These are phyloP conservation scores for Todiramphus chloris DNA, from an alignment of 2,113 vertebrate species.

Conservation along the genomic window DNA sequence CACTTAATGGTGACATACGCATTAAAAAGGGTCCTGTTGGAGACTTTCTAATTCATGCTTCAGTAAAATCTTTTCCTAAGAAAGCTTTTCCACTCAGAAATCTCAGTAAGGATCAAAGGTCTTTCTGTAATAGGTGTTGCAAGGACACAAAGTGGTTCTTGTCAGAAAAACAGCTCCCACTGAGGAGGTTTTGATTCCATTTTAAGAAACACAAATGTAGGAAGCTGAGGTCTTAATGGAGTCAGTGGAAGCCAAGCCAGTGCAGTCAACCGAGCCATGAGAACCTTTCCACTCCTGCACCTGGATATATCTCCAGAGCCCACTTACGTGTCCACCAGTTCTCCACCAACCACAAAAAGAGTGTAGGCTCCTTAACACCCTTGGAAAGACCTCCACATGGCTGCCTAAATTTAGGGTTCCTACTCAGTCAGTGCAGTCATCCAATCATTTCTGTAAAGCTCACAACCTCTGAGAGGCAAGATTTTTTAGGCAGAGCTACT, in stretches of 20 bases:
- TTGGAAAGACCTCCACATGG: neutral
- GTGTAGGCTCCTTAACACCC: neutral
- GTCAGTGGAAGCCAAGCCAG: neutral
- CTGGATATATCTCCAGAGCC: neutral
- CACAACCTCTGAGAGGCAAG: neutral
- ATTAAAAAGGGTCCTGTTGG: neutral
- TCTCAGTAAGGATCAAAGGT: neutral
- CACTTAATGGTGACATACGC: neutral
- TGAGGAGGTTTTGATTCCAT: neutral
- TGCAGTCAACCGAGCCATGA: rapidly evolving
- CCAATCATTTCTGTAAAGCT: neutral
- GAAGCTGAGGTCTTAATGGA: neutral
- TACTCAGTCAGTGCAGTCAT: neutral
- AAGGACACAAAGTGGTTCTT: neutral
- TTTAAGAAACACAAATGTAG: neutral
- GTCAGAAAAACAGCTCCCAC: neutral
- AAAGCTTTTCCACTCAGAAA: neutral
- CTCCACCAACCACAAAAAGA: neutral
- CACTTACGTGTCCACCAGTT: neutral
- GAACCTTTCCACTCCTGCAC: neutral
- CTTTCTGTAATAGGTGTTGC: neutral
- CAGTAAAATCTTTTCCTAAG: neutral
- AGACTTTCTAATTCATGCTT: neutral
- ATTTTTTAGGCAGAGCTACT: neutral
- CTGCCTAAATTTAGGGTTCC: neutral